Evolutionary conservation across 1,140 invertebrate genomes (phyloP).

Genomic region (Zaprionus inermis): DNA sequence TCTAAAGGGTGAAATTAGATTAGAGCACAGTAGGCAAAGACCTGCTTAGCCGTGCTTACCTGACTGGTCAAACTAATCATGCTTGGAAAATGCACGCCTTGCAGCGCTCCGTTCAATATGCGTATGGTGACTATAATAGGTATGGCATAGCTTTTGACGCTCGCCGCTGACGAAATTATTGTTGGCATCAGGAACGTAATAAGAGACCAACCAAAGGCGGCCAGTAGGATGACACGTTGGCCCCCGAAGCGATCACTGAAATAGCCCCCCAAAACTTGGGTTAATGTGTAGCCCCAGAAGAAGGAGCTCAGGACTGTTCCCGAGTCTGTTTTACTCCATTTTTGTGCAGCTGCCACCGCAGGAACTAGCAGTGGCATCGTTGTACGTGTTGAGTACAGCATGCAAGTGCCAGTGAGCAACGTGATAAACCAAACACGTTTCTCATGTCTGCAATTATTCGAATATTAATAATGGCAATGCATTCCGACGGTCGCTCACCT

Average conservation of each 20-base stretch:
- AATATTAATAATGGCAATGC: background rate
- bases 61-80: constrained; percentile 90
- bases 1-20: constrained; percentile 44
- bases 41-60: constrained; percentile 71
- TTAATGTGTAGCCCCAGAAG: constrained; percentile 91
- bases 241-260: constrained; percentile 89
- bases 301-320: constrained; percentile 90
- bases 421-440: constrained; percentile 87
- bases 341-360: constrained; percentile 87
- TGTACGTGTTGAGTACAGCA: constrained; percentile 89
- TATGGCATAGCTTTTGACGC: constrained; percentile 85
- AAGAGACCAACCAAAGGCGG: constrained; percentile 88
- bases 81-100: constrained; percentile 89
- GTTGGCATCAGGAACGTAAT: constrained; percentile 89
- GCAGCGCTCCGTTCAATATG: constrained; percentile 88
- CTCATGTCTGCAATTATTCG: constrained; percentile 84
- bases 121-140: constrained; percentile 87
- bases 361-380: constrained; percentile 89
- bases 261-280: constrained; percentile 89
- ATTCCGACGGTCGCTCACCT: constrained; percentile 42
- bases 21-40: background rate
- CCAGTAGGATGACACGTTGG: constrained; percentile 87
- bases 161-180: constrained; percentile 87
- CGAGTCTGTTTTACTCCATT: constrained; percentile 90
- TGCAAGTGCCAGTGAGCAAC: constrained; percentile 88